Evolutionary conservation across 2,113 vertebrate genomes (phyloP), one percentile per base, ranked within the genome.

Genomic region (Ancistrus triradiatus): DNA sequence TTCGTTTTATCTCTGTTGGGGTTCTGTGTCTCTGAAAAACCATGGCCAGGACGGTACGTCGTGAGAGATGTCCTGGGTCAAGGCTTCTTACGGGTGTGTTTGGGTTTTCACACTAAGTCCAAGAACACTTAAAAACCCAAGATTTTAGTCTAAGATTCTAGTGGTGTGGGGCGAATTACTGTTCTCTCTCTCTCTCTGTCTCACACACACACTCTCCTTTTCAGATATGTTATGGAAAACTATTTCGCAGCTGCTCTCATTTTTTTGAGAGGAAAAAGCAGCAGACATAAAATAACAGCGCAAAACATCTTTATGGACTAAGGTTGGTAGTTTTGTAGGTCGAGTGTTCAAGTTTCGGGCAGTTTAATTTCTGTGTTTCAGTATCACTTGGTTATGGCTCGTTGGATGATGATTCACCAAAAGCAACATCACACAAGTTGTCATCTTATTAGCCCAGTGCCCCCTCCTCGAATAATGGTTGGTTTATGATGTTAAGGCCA

Each of bases 161-260:
- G 28, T 58, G 44, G 27, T 55, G 56, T 61, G 55, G n/a, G n/a
- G 59, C 53, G 40, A 60, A 66, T 6, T n/a, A 31, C 28, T 58
- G 21, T 21, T 55, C 33, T 27, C 43, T 56, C 56, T 59, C 44
- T 35, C 25, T 44, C 28, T 15, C 50, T 58, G 44, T 50, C 44
- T 21, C 28, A 43, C 51, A 42, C 37, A 51, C 68, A 28, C 28
- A 22, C 31, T 49, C n/a, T 62, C 43, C 63, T 21, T 13, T 7
- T 49, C 11, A 52, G 28, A 33, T 60, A 31, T 53, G 19, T 53
- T 17, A 65, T 44, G 50, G 40, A n/a, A 65, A 65, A 56, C 25
- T 65, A 55, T 56, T 43, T 65, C 37, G 38, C 13, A 40, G 4
- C 48, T 19, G 27, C 8, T 3, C 14, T 52, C 27, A 15, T 31